phyloP scores from a whole-genome alignment of 2,888 invertebrate genomes.

The Tipula lateralis region DNA sequence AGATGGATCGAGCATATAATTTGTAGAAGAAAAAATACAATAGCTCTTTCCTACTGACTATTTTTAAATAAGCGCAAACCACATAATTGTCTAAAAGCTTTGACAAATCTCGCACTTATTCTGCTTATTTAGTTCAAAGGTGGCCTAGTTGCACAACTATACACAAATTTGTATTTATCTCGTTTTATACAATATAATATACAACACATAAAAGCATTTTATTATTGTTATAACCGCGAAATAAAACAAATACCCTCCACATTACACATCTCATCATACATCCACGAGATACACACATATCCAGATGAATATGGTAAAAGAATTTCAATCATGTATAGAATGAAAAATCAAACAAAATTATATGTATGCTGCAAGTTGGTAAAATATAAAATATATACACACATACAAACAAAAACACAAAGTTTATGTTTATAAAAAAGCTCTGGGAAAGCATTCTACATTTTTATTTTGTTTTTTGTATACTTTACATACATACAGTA shows the following conservation, averaged over 20 bases:
- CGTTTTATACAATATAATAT: too few relatives aligned
- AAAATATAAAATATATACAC: not conserved
- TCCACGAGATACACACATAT: not conserved
- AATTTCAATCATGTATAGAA: not conserved
- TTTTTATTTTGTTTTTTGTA: not conserved
- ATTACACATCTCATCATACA: not conserved
- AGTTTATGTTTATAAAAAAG: not conserved
- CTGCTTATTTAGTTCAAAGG: too few relatives aligned
- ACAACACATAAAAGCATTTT: not conserved
- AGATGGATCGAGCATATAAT: too few relatives aligned
- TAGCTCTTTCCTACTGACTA: too few relatives aligned
- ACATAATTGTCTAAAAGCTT: too few relatives aligned
- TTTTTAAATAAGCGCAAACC: too few relatives aligned
- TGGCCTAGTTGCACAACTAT: too few relatives aligned
- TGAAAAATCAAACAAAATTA: not conserved
- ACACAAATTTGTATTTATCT: too few relatives aligned
- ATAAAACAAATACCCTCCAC: not conserved
- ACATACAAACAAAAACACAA: not conserved
- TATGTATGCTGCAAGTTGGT: not conserved
- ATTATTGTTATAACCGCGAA: not conserved
- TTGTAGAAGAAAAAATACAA: too few relatives aligned
- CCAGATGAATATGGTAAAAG: not conserved
- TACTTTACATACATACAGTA: not conserved
- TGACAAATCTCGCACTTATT: too few relatives aligned
- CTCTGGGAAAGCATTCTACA: not conserved